A percentile compares a stretch with the other conserved stretches of the same genome.
phyloP scores from a whole-genome alignment of 2,113 vertebrate genomes.

The human region DNA sequence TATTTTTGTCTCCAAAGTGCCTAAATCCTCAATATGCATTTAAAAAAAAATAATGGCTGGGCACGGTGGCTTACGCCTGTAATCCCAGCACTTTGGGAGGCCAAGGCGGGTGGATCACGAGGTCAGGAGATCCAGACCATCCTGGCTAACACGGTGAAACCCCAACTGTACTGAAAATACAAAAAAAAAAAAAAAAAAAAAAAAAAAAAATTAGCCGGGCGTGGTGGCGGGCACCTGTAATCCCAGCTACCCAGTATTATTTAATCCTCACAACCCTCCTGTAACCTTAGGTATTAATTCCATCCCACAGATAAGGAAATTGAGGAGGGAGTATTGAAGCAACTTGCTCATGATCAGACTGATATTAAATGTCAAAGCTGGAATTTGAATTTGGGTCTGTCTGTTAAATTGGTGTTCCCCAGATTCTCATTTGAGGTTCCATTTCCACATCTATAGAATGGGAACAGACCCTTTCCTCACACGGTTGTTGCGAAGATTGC shows the following conservation, averaged over 20 bases:
- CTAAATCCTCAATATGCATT: neutral
- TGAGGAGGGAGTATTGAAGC: neutral
- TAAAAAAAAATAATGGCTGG: too few species aligned
- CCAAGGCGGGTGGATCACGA: too few species aligned
- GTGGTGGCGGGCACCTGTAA: too few species aligned
- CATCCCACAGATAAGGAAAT: neutral
- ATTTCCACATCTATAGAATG: neutral
- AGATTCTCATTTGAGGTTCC: neutral
- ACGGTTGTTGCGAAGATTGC: neutral
- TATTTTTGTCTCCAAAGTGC: neutral
- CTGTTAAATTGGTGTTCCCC: neutral
- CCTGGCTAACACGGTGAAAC: too few species aligned
- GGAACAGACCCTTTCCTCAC: neutral
- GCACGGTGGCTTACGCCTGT: too few species aligned
- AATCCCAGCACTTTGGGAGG: too few species aligned
- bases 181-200: too few species aligned
- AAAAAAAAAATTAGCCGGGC: too few species aligned
- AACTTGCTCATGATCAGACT: neutral
- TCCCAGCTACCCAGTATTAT: neutral
- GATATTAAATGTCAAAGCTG: neutral
- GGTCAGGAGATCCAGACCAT: too few species aligned
- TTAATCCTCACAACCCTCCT: neutral
- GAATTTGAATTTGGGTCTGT: neutral
- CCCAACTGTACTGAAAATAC: too few species aligned
- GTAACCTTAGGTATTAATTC: neutral